Base-by-base conservation (phyloP, 1,140 invertebrate genomes). In the Oedothorax gibbosus region DNA sequence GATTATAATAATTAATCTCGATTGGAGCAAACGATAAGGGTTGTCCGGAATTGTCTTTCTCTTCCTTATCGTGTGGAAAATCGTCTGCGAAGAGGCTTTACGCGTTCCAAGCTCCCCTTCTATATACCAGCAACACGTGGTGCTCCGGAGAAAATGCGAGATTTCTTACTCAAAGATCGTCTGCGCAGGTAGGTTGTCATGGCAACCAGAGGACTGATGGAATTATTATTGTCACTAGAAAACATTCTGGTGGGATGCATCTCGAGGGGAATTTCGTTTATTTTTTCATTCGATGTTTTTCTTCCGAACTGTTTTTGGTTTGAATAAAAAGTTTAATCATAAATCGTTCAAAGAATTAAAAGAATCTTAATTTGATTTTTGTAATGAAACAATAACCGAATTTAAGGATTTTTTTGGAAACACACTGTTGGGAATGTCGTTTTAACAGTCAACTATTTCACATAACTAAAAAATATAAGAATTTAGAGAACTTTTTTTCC, bases 71-170 rank as follows among this genome's bases (percentile, higher is more conserved):
- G 50, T 9, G 50, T 54, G 15, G n/a, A 53, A 62, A 65, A 66
- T 79, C 77, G 62, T 79, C 53, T 64, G 15, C 49, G 15, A 35
- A 78, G 50, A 79, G 77, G 54, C 56, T 53, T 54, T 79, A 66
- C 12, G n/a, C 77, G 49, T 66, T 53, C 35, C 35, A 65, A 56
- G 53, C 62, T 65, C 56, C 56, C 21, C 54, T 71, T 20, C 80
- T 82, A 82, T 82, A 82, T 82, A 79, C 49, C 20, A 73, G 80
- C 69, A 82, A 82, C 80, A 82, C 80, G 80, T 82, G 80, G 68
- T 64, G 14, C 20, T 72, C 35, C 15, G 49, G 56, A 11, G 21
- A 15, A 35, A 71, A 54, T 12, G 14, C 78, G 9, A 62, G n/a
- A 64, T 79, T 50, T 18, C n/a, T 35, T 51, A 57, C 56, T 14